Conservation (phyloP, 1,140 invertebrate species). For the Atta texana region DNA sequence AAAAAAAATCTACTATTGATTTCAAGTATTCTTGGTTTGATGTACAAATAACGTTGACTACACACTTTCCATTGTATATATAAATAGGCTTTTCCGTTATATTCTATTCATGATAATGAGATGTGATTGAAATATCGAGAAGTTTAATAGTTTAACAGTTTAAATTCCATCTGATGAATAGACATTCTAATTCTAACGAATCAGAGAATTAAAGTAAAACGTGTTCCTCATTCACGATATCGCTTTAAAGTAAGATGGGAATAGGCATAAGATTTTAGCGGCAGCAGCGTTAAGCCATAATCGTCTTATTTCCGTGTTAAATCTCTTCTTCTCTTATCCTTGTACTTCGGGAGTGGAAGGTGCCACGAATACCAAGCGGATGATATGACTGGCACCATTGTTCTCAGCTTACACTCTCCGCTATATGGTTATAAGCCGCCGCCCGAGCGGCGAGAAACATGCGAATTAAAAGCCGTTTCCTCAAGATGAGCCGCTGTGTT, state of each 20-base stretch:
- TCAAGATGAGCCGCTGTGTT: conserved; percentile 30
- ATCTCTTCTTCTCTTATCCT: conserved; percentile 76
- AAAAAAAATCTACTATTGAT: conserved; percentile 26
- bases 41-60: neutral
- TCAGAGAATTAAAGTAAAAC: conserved; percentile 9
- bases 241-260: conserved; percentile 14
- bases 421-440: conserved; percentile 76
- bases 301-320: conserved; percentile 84
- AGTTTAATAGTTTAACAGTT: conserved; percentile 11
- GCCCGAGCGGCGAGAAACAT: conserved; percentile 70
- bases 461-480: conserved; percentile 74
- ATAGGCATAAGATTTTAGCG: conserved; percentile 55
- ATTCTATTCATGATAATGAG: neutral
- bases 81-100: neutral
- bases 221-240: conserved; percentile 8
- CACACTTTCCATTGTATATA: conserved; percentile 6
- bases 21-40: conserved; percentile 7
- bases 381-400: conserved; percentile 76
- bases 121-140: conserved; percentile 2
- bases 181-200: conserved; percentile 6
- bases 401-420: conserved; percentile 76
- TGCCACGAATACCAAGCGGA: conserved; percentile 58
- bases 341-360: conserved; percentile 63
- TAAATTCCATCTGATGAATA: conserved; percentile 19
- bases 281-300: conserved; percentile 80